Evolutionary conservation across 2,888 invertebrate species (phyloP), one percentile per base, ranked within the genome.

Genomic region (Dasysyrphus albostriatus): DNA sequence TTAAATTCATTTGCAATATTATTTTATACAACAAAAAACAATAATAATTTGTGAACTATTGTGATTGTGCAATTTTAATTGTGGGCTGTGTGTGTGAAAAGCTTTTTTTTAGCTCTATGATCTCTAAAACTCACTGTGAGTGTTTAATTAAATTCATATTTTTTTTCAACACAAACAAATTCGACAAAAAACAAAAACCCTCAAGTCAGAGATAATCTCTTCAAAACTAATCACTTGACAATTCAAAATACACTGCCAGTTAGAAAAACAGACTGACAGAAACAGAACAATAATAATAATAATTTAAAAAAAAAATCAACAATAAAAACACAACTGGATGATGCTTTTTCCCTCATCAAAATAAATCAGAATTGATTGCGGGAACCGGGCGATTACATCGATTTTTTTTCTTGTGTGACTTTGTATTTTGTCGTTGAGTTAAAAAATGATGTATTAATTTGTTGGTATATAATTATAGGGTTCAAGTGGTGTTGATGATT

Each of bases 301-400:
- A 44, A 5, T 34, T 12, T 9, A 19, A 63, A 47, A 63, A 58
- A 65, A 10, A 29, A 51, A 67, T 19, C 39, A 61, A 76, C 70
- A 51, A 32, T n/a, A 47, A 59, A 61, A 61, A 61, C 14, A 14
- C 54, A 54, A 37, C 8, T 70, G 70, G 59, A 49, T 49, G 47
- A 29, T n/a, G 14, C 37, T 54, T 54, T 65, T 65, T 70, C 47
- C 54, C 44, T 61, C 42, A 54, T 69, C 63, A 63, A 37, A 72
- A 81, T 72, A 84, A 80, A 84, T 84, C 76, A 81, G 51, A 67
- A 58, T 61, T 84, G 80, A 80, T 81, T 81, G 75, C 80, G 49
- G 75, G 51, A 24, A 49, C 56, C 51, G 16, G 51, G 58, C 72
- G 76, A 84, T 84, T 81, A 76, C 59, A 61, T 37, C 19, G 70